phyloP scores from a whole-genome alignment of 1,140 invertebrate genomes.

The Drosophila pandora region DNA sequence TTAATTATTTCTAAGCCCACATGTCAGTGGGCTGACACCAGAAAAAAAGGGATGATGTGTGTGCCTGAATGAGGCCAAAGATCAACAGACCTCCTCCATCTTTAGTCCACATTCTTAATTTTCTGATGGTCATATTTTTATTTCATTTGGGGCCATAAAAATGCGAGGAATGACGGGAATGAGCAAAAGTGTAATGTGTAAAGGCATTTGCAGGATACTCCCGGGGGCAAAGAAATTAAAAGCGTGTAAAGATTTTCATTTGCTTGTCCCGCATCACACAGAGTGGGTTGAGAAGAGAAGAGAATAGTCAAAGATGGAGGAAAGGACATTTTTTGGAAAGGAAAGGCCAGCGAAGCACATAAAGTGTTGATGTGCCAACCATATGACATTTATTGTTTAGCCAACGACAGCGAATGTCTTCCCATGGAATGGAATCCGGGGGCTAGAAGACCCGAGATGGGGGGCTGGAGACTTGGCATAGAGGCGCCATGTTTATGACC shows the following conservation, averaged over 20 bases:
- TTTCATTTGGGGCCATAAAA: constrained; percentile 57
- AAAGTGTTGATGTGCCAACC: constrained; percentile 79
- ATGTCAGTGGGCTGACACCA: too few species aligned
- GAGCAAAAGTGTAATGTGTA: constrained; percentile 22
- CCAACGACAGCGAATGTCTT: constrained; percentile 23
- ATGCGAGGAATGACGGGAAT: constrained; percentile 25
- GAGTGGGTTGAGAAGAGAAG: constrained; percentile 3
- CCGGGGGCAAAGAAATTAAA: constrained; percentile 58
- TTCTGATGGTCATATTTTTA: constrained; percentile 39
- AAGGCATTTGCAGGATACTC: constrained; percentile 61
- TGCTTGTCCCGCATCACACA: constrained; percentile 17
- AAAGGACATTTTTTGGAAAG: constrained; percentile 23
- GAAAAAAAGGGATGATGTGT: constrained; percentile 7
- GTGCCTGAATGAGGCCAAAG: background rate
- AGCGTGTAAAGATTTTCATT: constrained; percentile 78
- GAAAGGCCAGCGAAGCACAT: constrained; percentile 46
- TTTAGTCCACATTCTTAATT: constrained; percentile 32
- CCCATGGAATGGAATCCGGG: background rate
- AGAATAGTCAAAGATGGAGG: background rate
- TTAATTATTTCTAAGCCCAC: too few species aligned
- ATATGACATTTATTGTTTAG: constrained; percentile 80
- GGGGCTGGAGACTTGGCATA: background rate
- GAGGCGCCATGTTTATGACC: constrained; percentile 64
- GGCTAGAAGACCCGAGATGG: constrained; percentile 1
- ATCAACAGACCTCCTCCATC: constrained; percentile 8